Conservation (phyloP, 2,797 vertebrate species). For the Notolabrus celidotus region DNA sequence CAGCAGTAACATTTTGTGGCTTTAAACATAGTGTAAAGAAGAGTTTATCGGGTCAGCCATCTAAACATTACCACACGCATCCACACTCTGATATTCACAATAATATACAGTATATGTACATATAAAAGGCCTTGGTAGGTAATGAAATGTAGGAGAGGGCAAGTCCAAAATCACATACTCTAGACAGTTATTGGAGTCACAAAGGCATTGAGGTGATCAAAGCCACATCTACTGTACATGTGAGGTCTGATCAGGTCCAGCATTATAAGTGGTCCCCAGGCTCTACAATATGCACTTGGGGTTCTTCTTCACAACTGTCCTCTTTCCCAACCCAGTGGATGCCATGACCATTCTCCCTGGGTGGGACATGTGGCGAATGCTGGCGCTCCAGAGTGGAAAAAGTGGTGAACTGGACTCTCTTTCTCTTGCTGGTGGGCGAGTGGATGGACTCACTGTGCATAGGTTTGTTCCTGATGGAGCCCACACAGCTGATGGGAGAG, state of each 20-base stretch:
- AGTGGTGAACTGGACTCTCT: constrained; percentile 95
- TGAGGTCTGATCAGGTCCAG: constrained; percentile 67
- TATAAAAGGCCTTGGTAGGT: constrained; percentile 78
- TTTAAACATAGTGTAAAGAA: constrained; percentile 51
- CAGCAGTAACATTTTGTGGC: constrained; percentile 68
- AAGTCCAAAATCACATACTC: constrained; percentile 62
- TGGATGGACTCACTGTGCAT: constrained; percentile 84
- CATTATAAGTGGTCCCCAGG: constrained; percentile 76
- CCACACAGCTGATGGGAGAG: constrained; percentile 80
- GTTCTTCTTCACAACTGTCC: constrained; percentile 83
- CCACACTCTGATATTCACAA: constrained; percentile 63
- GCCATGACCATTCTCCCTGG: constrained; percentile 85
- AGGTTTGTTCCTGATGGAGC: constrained; percentile 75
- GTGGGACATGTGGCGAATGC: constrained; percentile 76
- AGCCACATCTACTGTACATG: constrained; percentile 77
- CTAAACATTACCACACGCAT: constrained; percentile 44
- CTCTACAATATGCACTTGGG: constrained; percentile 82
- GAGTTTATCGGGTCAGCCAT: constrained; percentile 41
- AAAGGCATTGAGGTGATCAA: constrained; percentile 87
- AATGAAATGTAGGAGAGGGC: constrained; percentile 64
- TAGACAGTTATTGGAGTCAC: constrained; percentile 58
- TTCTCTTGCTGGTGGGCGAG: constrained; percentile 95
- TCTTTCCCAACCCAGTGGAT: constrained; percentile 93
- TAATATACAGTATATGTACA: constrained; percentile 74
- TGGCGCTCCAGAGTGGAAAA: constrained; percentile 89